Conservation (phyloP, 2,113 vertebrate genomes). For the Salvelinus alpinus region DNA sequence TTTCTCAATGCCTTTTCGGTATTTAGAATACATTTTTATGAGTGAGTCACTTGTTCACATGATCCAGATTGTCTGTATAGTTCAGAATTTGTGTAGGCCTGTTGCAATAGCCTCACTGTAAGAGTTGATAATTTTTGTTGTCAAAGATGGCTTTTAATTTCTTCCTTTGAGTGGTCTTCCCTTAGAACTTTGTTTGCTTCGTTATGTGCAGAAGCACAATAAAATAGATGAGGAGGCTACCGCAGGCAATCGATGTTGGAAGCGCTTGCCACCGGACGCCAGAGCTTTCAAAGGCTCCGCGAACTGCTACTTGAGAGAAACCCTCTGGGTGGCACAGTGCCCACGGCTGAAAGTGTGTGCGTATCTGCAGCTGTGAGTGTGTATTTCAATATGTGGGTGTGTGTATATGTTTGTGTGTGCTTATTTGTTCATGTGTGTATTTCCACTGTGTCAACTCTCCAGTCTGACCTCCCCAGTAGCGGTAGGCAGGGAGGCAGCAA, state of each 20-base stretch:
- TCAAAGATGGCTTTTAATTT: neutral
- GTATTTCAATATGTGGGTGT: neutral
- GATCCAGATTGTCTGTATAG: too few species aligned
- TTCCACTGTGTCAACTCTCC: constrained; percentile 21
- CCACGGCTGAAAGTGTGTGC: constrained; percentile 53
- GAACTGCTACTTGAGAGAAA: constrained; percentile 21
- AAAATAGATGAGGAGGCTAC: too few species aligned
- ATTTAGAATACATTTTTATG: too few species aligned
- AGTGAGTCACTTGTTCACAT: too few species aligned
- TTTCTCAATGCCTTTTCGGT: neutral
- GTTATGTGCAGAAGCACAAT: neutral
- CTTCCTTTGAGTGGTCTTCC: neutral
- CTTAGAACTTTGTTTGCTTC: neutral
- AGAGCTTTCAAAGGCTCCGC: constrained; percentile 20
- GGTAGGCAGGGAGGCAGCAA: constrained; percentile 50
- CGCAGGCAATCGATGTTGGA: constrained; percentile 9
- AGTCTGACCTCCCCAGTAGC: constrained; percentile 39
- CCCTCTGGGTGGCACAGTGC: constrained; percentile 51
- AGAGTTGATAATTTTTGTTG: too few species aligned
- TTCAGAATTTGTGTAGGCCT: too few species aligned
- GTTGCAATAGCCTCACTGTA: too few species aligned
- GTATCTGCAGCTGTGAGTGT: constrained; percentile 4
- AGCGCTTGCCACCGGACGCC: constrained; percentile 18
- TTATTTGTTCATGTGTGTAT: constrained; percentile 4
- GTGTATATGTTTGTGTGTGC: constrained; percentile 5